A percentile compares a stretch with the other conserved stretches of the same genome.
Evolutionary conservation across 2,797 vertebrate species (phyloP).

Genomic region (Alfaro cultratus): DNA sequence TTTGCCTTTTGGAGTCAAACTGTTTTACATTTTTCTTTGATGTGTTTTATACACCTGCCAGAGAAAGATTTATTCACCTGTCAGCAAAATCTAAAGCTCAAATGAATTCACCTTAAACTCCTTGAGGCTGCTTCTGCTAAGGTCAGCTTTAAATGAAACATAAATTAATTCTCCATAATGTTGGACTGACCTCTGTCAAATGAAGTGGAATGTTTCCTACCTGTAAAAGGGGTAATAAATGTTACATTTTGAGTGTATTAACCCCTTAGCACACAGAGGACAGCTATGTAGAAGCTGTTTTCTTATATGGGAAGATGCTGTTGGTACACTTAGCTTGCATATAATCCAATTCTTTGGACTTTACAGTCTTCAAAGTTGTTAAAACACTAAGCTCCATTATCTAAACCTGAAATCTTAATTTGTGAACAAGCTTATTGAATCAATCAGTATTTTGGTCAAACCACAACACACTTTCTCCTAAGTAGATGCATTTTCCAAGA

Average conservation of each 20-base stretch:
- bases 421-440: neutral
- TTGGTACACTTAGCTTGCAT: neutral
- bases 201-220: constrained; percentile 18
- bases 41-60: constrained; percentile 30
- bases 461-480: neutral
- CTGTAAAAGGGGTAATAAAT: constrained; percentile 15
- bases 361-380: neutral
- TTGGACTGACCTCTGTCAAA: constrained; percentile 38
- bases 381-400: neutral
- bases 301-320: neutral
- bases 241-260: constrained; percentile 14
- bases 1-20: constrained; percentile 19
- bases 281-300: neutral
- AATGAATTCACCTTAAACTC: constrained; percentile 53
- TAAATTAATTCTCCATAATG: constrained; percentile 39
- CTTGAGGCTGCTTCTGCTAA: constrained; percentile 46
- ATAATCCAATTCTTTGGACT: neutral
- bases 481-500: neutral
- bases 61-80: constrained; percentile 42
- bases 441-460: neutral
- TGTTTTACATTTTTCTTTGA: constrained; percentile 26
- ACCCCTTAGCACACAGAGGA: neutral
- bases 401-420: neutral
- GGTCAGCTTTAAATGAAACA: constrained; percentile 54
- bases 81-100: constrained; percentile 57